Conservation (phyloP, 2,113 vertebrate species). For the Sterrhoptilus dennistouni region DNA sequence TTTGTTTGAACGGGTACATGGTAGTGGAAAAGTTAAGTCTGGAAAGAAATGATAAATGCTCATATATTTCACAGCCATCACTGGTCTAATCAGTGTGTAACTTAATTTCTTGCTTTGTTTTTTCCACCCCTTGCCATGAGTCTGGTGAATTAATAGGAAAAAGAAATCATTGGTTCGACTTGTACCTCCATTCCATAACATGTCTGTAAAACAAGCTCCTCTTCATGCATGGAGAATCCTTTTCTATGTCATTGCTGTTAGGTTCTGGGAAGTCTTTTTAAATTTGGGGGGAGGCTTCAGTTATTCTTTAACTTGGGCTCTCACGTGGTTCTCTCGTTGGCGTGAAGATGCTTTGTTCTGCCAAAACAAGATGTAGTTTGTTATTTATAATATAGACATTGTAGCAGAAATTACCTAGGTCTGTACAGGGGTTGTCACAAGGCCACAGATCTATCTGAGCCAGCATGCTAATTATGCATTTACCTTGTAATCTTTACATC, state of each 20-base stretch:
- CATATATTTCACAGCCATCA: not conserved
- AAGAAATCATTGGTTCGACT: not conserved
- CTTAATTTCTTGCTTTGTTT: not conserved
- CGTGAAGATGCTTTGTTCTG: not conserved
- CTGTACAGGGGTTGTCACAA: fast-evolving
- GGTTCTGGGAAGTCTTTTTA: not conserved
- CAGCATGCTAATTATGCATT: not conserved
- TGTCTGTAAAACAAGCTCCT: not conserved
- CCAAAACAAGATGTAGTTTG: not conserved
- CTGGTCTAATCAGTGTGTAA: not conserved
- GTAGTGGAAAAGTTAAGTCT: not conserved
- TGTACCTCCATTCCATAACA: not conserved
- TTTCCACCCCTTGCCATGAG: not conserved
- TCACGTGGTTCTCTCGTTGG: not conserved
- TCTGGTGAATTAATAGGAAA: not conserved
- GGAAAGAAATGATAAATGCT: not conserved
- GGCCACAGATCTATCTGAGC: not conserved
- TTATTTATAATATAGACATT: not conserved
- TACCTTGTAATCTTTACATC: not conserved
- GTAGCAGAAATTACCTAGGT: not conserved
- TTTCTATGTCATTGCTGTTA: not conserved
- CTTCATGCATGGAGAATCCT: not conserved
- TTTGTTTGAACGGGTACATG: not conserved
- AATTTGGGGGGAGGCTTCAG: not conserved
- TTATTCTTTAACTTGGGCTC: not conserved